A percentile compares a stretch with the other conserved stretches of the same genome.
Evolutionary conservation across 2,888 invertebrate genomes (phyloP).

Genomic region (Callyntrura guangdongensis): DNA sequence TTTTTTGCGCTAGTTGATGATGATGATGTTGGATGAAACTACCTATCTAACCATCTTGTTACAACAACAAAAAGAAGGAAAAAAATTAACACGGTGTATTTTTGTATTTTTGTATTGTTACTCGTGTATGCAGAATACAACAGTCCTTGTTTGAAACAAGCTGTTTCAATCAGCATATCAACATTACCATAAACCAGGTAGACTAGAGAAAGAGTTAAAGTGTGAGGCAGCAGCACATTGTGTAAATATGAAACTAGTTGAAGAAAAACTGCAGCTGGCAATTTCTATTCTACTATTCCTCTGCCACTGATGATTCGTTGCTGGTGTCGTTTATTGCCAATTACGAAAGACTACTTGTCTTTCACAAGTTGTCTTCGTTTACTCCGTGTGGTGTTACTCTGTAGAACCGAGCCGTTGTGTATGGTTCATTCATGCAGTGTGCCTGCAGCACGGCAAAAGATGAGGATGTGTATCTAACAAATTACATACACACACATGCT

Average conservation of each 20-base stretch:
- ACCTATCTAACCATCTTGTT: too few species aligned
- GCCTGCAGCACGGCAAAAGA: background rate
- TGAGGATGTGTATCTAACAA: constrained; percentile 16
- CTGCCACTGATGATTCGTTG: background rate
- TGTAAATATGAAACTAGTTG: background rate
- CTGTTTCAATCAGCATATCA: too few species aligned
- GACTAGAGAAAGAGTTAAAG: too few species aligned
- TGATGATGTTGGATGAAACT: too few species aligned
- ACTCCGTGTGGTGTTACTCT: background rate
- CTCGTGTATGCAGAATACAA: too few species aligned
- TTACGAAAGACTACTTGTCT: constrained; percentile 15
- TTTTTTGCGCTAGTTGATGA: too few species aligned
- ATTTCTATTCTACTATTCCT: too few species aligned
- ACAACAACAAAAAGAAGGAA: too few species aligned
- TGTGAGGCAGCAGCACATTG: background rate
- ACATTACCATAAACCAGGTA: too few species aligned
- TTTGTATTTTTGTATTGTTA: too few species aligned
- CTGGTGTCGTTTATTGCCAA: constrained; percentile 34
- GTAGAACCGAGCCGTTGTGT: background rate
- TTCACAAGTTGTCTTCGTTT: background rate
- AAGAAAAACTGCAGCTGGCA: background rate
- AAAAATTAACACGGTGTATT: too few species aligned
- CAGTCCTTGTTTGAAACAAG: too few species aligned
- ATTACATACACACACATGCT: background rate
- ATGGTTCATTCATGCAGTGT: constrained; percentile 57